These are phyloP conservation scores for Zaprionus bogoriensis DNA, from an alignment of 2,888 invertebrate genomes.

Conservation along the genomic window DNA sequence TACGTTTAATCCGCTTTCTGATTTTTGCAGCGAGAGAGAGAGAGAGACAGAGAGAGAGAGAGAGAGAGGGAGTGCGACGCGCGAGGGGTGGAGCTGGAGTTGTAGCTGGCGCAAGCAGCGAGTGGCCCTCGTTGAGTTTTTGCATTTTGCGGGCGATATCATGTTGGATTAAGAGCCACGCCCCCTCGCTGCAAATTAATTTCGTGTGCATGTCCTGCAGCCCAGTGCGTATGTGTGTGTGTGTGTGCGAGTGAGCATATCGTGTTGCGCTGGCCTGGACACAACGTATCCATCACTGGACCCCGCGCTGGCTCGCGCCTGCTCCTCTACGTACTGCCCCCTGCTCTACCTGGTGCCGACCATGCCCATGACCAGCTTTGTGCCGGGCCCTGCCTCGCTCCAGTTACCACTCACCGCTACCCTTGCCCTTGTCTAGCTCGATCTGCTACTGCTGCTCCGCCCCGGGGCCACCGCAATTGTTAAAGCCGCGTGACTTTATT, in stretches of 20 bases:
- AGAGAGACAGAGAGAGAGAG: background rate
- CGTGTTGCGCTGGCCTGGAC: conserved; percentile 40
- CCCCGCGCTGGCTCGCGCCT: background rate
- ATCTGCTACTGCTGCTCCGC: no score
- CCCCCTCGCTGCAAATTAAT: conserved; percentile 67
- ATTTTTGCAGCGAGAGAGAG: conserved; percentile 49
- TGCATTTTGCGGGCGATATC: conserved; percentile 71
- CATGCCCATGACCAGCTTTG: no score
- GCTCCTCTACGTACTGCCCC: no score
- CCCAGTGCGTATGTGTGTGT: conserved; percentile 22
- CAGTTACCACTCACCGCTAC: no score
- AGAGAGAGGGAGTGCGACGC: background rate
- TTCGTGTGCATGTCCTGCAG: conserved; percentile 76
- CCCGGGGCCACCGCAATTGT: conserved; percentile 63
- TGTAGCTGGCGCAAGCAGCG: conserved; percentile 20
- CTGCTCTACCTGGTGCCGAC: no score
- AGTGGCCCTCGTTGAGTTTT: conserved; percentile 22
- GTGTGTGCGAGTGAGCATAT: conserved; percentile 18
- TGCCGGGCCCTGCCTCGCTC: no score
- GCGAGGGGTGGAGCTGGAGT: background rate
- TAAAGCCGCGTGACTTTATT: conserved; percentile 76
- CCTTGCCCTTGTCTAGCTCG: no score
- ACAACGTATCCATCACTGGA: conserved; percentile 26
- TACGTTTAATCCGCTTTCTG: conserved; percentile 81
- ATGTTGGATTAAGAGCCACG: conserved; percentile 72